Conservation (phyloP, 2,888 invertebrate species). For the Thelaira solivaga region DNA sequence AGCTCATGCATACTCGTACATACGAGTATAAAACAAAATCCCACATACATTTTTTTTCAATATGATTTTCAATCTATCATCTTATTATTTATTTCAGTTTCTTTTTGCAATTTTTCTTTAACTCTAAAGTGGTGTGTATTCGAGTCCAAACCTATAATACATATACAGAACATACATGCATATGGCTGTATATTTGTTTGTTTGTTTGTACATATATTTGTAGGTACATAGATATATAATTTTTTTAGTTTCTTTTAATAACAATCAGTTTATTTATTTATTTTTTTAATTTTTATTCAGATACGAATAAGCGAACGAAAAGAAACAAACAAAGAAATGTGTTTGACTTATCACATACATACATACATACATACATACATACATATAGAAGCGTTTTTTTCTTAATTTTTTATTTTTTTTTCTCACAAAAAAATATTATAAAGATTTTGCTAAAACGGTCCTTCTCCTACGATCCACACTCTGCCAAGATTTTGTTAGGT, state of each 20-base stretch:
- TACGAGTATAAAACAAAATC: slow-evolving; percentile 46
- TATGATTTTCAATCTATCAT: slow-evolving; percentile 20
- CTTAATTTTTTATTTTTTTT: not conserved
- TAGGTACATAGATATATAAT: too few species aligned
- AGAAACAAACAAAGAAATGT: slow-evolving; percentile 30
- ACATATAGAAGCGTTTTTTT: slow-evolving; percentile 40
- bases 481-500: not conserved
- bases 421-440: not conserved
- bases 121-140: not conserved
- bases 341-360: slow-evolving; percentile 35
- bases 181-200: too few species aligned
- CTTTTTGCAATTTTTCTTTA: slow-evolving; percentile 3
- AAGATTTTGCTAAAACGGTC: slow-evolving; percentile 45
- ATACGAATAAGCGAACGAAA: slow-evolving; percentile 37
- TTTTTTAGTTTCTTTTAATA: not conserved
- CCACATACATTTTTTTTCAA: slow-evolving; percentile 36
- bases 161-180: too few species aligned
- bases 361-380: too few species aligned
- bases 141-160: too few species aligned
- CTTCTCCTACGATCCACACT: slow-evolving; percentile 51
- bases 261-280: not conserved
- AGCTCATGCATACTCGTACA: too few species aligned
- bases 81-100: slow-evolving; percentile 12
- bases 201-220: too few species aligned
- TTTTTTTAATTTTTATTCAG: slow-evolving; percentile 11